phyloP scores from a whole-genome alignment of 2,888 invertebrate genomes.

The Unio pictorum region DNA sequence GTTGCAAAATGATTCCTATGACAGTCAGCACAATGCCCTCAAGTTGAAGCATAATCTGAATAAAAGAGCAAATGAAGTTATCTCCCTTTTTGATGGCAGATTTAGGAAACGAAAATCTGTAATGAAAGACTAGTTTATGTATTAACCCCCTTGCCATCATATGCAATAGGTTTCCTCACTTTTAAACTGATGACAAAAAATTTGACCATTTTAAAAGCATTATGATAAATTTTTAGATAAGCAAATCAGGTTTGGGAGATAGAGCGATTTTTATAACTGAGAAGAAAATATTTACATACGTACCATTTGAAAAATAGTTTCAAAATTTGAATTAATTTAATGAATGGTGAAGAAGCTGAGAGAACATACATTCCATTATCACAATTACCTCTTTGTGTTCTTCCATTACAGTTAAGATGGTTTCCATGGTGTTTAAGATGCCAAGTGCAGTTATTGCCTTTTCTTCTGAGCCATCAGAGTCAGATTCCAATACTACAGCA shows the following conservation, averaged over 20 bases:
- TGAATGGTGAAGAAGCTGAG: neutral
- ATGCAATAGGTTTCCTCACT: too few relatives aligned
- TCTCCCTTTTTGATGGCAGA: neutral
- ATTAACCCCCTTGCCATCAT: too few relatives aligned
- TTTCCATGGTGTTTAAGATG: conserved; percentile 95
- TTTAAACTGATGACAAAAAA: too few relatives aligned
- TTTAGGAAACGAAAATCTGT: too few relatives aligned
- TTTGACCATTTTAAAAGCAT: too few relatives aligned
- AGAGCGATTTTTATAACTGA: too few relatives aligned
- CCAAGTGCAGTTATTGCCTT: conserved; percentile 98
- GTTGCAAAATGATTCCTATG: conserved; percentile 77
- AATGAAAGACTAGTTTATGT: too few relatives aligned
- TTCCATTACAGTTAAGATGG: conserved; percentile 93
- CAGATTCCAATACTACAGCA: conserved; percentile 67
- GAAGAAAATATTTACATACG: too few relatives aligned
- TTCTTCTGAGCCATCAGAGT: conserved; percentile 84
- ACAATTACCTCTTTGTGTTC: conserved; percentile 68
- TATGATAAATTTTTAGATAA: too few relatives aligned
- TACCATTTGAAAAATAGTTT: too few relatives aligned
- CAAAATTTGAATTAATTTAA: too few relatives aligned
- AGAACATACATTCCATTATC: neutral
- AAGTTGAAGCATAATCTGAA: conserved; percentile 85
- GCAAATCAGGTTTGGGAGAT: too few relatives aligned
- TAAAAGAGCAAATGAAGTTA: conserved; percentile 11
- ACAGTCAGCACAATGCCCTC: conserved; percentile 95